Base-by-base conservation (phyloP, 2,797 vertebrate genomes). In the Myiotriccus ornatus region DNA sequence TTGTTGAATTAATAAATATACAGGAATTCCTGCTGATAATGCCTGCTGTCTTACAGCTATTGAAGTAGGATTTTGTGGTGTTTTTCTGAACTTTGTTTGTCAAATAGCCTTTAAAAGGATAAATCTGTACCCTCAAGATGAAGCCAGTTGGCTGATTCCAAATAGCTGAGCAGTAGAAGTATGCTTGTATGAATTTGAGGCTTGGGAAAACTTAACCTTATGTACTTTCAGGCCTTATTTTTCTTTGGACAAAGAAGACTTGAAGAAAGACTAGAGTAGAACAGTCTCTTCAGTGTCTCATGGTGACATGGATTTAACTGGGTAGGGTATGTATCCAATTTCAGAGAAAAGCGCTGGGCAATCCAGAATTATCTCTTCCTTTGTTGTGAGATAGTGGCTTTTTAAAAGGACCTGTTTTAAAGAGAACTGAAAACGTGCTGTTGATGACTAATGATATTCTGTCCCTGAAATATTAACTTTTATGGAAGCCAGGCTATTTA, bases 381-480 rank as follows among this genome's bases (percentile, higher is more conserved):
- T 77, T 39, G 5, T 34, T 53, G 34, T 79, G 30, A 4, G 28
- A 5, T 28, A 44, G 34, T 47, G 44, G 6, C 41, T 90, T 79
- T 84, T 83, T 23, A 20, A 46, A 87, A 84, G 60, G 59, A 32
- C 7, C 32, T 64, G 1, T 21, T 91, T 91, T 43, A 50, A 91
- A 71, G 62, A 64, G 28, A 64, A 13, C 16, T 69, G 62, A 91
- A 87, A 89, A 47, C 18, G 53, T 41, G 41, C 30, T 78, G 57
- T 55, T 82, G 28, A 60, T 65, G 46, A 41, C 55, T 83, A 81
- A 93, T 85, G 86, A 65, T 39, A 37, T 76, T 84, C 57, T 65
- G 62, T 86, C 69, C 90, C 50, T 89, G 70, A 96, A 90, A 87
- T 92, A 43, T 22, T 94, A 81, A 71, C 55, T 85, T 75, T 44